These are phyloP conservation scores for Phortica okadai DNA, from an alignment of 2,888 invertebrate species.

Conservation along the genomic window DNA sequence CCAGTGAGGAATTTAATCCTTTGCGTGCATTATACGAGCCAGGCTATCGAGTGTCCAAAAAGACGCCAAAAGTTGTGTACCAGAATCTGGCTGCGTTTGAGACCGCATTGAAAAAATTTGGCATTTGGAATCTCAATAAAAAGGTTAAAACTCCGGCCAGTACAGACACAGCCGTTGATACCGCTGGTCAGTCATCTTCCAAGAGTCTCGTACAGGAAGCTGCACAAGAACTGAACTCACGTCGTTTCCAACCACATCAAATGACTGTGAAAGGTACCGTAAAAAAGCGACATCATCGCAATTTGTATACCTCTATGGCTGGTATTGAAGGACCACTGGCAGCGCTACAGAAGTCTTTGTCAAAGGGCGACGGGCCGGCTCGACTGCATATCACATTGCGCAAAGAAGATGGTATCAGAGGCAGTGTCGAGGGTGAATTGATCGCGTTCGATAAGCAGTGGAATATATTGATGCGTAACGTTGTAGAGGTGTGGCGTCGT, in stretches of 20 bases:
- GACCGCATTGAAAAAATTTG: conserved; percentile 74
- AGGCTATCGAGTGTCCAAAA: conserved; percentile 77
- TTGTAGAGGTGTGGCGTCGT: conserved; percentile 87
- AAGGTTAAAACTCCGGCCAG: conserved; percentile 35
- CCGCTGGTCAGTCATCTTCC: not conserved
- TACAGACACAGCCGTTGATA: not conserved
- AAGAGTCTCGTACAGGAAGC: conserved; percentile 31
- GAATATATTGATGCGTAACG: conserved; percentile 91
- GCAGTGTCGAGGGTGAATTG: conserved; percentile 86
- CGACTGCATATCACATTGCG: conserved; percentile 80
- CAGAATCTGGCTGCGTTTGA: conserved; percentile 84
- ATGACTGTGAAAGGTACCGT: conserved; percentile 61
- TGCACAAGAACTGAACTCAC: conserved; percentile 18
- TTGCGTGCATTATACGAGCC: conserved; percentile 82
- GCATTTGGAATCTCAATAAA: conserved; percentile 66
- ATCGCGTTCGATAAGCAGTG: conserved; percentile 95
- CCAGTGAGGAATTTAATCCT: conserved; percentile 82
- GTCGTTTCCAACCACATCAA: conserved; percentile 78
- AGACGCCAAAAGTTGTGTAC: conserved; percentile 80
- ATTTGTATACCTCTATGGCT: conserved; percentile 76
- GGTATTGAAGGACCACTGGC: conserved; percentile 82
- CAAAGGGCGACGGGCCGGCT: conserved; percentile 24
- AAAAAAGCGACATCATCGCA: conserved; percentile 68
- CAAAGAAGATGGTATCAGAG: conserved; percentile 83
- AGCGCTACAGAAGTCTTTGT: conserved; percentile 79